Percentiles rank a stretch among this genome's conserved stretches.
These are phyloP conservation scores for Danio rerio DNA, from an alignment of 2,113 vertebrate species.

Conservation along the genomic window GRCz12tu NC_133188.1:52178001-52178500, in stretches of 20 bases:
- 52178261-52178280: neutral
- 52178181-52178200: slow-evolving; percentile 10
- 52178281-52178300: too few relatives aligned
- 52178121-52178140: slow-evolving; percentile 23
- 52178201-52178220: slow-evolving; percentile 52
- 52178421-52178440: too few relatives aligned
- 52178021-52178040: slow-evolving; percentile 23
- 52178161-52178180: slow-evolving; percentile 22
- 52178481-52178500: too few relatives aligned
- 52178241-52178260: neutral
- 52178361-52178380: too few relatives aligned
- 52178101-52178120: slow-evolving; percentile 30
- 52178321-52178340: too few relatives aligned
- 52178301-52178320: too few relatives aligned
- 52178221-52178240: neutral
- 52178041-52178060: neutral
- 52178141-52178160: neutral
- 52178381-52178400: too few relatives aligned
- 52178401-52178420: too few relatives aligned
- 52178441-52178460: too few relatives aligned
- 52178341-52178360: too few relatives aligned
- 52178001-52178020: slow-evolving; percentile 1
- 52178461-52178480: too few relatives aligned
- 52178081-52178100: slow-evolving; percentile 34
- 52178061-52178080: slow-evolving; percentile 19